Percentiles rank a stretch among this genome's conserved stretches.
Evolutionary conservation across 1,140 invertebrate genomes (phyloP).

Genomic region (Zaprionus lachaisei): DNA sequence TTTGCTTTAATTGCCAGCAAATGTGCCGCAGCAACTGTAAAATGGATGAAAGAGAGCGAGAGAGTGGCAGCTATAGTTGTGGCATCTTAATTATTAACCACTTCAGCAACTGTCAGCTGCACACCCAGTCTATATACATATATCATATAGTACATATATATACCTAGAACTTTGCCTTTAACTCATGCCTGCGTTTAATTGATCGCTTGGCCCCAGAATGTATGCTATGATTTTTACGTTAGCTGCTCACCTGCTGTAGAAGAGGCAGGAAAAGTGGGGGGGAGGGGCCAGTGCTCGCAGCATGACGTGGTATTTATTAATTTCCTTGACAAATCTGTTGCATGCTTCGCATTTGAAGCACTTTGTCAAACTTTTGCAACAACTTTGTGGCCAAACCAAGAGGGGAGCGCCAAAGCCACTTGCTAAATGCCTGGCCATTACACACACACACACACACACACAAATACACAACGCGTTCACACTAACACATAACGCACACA

Average conservation of each 20-base stretch:
- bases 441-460: constrained; percentile 25
- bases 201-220: constrained; percentile 32
- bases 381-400: constrained; percentile 54
- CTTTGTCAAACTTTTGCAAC: constrained; percentile 82
- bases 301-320: constrained; percentile 82
- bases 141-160: neutral
- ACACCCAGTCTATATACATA: neutral
- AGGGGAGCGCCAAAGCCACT: constrained; percentile 33
- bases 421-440: constrained; percentile 67
- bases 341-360: constrained; percentile 68
- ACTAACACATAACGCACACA: neutral
- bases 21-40: constrained; percentile 30
- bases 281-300: constrained; percentile 32
- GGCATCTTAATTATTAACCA: constrained; percentile 45
- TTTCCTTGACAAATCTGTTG: constrained; percentile 83
- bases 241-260: neutral
- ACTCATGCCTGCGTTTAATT: constrained; percentile 50
- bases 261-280: neutral
- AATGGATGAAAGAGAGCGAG: neutral
- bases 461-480: constrained; percentile 30
- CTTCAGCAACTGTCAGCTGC: constrained; percentile 22
- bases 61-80: neutral
- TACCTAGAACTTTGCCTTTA: constrained; percentile 12
- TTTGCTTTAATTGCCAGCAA: constrained; percentile 73
- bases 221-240: constrained; percentile 41